Evolutionary conservation across 2,113 vertebrate genomes (phyloP).

Genomic region (Origma solitaria): DNA sequence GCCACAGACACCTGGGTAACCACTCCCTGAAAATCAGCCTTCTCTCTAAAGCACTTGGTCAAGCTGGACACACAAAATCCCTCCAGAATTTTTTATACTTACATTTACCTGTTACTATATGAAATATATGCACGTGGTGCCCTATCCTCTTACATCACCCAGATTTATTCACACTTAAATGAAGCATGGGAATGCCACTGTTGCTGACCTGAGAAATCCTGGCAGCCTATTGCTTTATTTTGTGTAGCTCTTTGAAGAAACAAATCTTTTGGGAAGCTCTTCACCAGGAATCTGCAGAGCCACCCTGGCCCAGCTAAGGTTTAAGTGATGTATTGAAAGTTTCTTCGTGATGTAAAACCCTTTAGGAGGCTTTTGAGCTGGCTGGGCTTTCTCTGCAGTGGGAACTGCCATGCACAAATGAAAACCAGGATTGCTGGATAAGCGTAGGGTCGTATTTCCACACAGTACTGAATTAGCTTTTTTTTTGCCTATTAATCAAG

Average conservation of each 20-base stretch:
- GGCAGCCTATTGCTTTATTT: background rate
- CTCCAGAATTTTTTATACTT: background rate
- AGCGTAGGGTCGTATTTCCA: background rate
- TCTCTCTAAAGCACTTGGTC: background rate
- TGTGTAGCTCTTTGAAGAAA: background rate
- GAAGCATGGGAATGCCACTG: fast-evolving
- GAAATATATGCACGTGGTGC: background rate
- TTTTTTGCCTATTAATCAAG: background rate
- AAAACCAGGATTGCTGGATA: background rate
- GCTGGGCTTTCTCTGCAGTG: background rate
- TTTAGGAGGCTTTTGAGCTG: background rate
- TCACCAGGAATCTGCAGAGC: background rate
- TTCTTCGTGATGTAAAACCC: background rate
- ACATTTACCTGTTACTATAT: background rate
- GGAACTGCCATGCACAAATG: background rate
- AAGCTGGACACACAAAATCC: background rate
- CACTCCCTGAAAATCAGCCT: background rate
- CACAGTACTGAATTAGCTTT: background rate
- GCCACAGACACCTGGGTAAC: background rate
- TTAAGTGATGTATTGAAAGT: background rate
- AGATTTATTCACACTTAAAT: background rate
- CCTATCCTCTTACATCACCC: background rate
- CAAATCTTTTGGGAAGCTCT: background rate
- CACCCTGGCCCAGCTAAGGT: background rate
- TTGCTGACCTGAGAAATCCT: background rate